phyloP scores from a whole-genome alignment of 2,113 vertebrate species.

The Neotragus moschatus region DNA sequence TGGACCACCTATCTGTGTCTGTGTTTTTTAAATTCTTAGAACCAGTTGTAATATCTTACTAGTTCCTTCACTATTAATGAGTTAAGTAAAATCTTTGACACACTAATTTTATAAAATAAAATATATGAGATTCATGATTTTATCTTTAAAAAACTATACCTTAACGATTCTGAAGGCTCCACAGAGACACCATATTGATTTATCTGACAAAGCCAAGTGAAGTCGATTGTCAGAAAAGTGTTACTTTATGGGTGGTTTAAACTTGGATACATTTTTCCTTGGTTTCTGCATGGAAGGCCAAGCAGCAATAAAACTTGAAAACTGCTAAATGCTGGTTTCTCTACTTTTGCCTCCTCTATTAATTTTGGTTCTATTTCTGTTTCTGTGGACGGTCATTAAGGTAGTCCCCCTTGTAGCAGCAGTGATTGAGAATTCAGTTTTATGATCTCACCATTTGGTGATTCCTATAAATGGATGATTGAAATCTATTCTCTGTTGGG shows the following conservation, averaged over 20 bases:
- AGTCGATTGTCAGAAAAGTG: not conserved
- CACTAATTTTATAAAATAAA: not conserved
- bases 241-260: not conserved
- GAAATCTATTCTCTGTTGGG: not conserved
- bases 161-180: not conserved
- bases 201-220: not conserved
- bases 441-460: not conserved
- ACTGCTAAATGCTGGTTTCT: not conserved
- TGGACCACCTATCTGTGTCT: not conserved
- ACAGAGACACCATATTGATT: not conserved
- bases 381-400: not conserved
- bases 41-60: not conserved
- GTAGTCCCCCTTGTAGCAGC: not conserved
- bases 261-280: not conserved
- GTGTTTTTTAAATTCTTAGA: slow-evolving; percentile 13
- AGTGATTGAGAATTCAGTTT: not conserved
- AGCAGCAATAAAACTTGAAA: not conserved
- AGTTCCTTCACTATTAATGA: not conserved
- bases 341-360: not conserved
- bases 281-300: not conserved
- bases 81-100: not conserved
- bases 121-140: not conserved
- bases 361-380: slow-evolving; percentile 3
- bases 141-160: not conserved
- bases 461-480: not conserved